phyloP scores from a whole-genome alignment of 2,888 invertebrate genomes.

The Cheiracanthium punctorium region DNA sequence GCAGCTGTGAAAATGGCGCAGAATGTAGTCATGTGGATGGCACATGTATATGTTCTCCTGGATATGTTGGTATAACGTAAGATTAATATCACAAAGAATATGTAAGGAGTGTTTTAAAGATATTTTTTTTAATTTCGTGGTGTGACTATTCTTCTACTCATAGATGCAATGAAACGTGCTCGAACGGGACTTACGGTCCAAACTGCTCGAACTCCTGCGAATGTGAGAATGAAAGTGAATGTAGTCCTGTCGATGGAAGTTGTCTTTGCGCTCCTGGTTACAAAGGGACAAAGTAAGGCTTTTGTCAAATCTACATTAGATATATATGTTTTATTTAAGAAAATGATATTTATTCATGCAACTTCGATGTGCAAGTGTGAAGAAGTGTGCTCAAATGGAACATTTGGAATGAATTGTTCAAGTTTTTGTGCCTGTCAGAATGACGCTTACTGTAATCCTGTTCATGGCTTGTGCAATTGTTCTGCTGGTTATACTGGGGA shows the following conservation, averaged over 20 bases:
- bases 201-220: neutral
- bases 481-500: neutral
- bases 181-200: neutral
- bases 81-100: too few species aligned
- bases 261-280: conserved; percentile 37
- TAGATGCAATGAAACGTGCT: neutral
- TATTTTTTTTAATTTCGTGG: too few species aligned
- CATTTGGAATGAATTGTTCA: neutral
- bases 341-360: too few species aligned
- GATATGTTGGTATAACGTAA: neutral
- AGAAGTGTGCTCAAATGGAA: neutral
- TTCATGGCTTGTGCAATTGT: neutral
- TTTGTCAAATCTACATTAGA: too few species aligned
- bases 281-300: conserved; percentile 13
- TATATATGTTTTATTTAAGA: too few species aligned
- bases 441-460: neutral
- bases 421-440: neutral
- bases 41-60: neutral
- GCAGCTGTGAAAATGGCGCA: neutral
- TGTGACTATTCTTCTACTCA: too few species aligned
- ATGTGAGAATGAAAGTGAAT: neutral
- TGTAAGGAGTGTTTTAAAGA: too few species aligned
- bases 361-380: too few species aligned
- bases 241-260: neutral
- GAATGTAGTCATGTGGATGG: conserved; percentile 11